A percentile compares a stretch with the other conserved stretches of the same genome.
phyloP scores from a whole-genome alignment of 2,888 invertebrate genomes.

The Amblyjoppa proteus region DNA sequence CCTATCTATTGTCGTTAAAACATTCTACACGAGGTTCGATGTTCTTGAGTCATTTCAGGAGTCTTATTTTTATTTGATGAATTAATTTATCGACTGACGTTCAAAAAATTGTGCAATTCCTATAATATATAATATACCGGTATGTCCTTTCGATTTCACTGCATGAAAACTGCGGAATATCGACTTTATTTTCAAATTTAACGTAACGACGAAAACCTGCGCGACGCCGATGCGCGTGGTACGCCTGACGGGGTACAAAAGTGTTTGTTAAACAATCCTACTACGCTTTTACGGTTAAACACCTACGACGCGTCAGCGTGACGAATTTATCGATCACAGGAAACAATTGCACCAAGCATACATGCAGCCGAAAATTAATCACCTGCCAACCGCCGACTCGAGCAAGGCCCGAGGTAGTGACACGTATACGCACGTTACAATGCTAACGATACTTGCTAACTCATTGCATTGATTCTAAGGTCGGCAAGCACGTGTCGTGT shows the following conservation, averaged over 20 bases:
- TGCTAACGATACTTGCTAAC: neutral
- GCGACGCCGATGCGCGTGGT: neutral
- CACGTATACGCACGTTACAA: neutral
- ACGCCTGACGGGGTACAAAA: neutral
- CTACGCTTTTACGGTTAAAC: neutral
- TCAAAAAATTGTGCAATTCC: too few relatives aligned
- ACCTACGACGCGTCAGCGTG: neutral
- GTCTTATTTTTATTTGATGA: too few relatives aligned
- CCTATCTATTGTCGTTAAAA: too few relatives aligned
- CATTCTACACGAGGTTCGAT: too few relatives aligned
- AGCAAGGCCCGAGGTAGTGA: neutral
- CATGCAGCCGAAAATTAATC: conserved; percentile 1
- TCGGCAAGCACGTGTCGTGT: neutral
- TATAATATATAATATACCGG: too few relatives aligned
- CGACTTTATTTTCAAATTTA: too few relatives aligned
- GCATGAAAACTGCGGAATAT: too few relatives aligned
- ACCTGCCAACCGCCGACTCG: neutral
- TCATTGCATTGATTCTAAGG: neutral
- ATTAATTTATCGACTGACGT: too few relatives aligned
- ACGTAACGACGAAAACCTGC: neutral
- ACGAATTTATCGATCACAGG: neutral
- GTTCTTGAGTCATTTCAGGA: too few relatives aligned
- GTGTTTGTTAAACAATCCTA: neutral
- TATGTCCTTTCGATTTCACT: too few relatives aligned
- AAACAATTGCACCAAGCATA: neutral